Evolutionary conservation across 1,140 invertebrate species (phyloP).

Genomic region (Contarinia nasturtii): DNA sequence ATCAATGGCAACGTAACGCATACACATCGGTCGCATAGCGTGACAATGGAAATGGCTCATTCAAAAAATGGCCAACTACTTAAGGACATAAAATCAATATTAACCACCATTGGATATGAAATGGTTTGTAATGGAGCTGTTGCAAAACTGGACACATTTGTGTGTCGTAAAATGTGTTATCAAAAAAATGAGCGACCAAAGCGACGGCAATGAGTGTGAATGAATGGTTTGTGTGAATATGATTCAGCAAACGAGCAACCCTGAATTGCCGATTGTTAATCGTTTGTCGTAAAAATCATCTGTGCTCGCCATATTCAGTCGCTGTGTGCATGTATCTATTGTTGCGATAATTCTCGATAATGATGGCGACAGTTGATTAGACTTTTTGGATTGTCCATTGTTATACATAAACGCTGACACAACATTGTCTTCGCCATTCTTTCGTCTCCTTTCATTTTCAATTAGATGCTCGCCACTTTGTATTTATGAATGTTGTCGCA

Average conservation of each 20-base stretch:
- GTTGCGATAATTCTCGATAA: constrained; percentile 1
- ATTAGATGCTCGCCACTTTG: constrained; percentile 13
- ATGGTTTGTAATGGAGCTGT: too few relatives aligned
- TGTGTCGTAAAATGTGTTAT: too few relatives aligned
- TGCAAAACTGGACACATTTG: too few relatives aligned
- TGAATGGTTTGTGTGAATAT: constrained; percentile 2
- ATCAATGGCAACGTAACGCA: too few relatives aligned
- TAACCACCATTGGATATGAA: too few relatives aligned
- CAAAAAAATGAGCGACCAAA: too few relatives aligned
- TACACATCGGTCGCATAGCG: too few relatives aligned
- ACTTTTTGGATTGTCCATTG: constrained; percentile 23
- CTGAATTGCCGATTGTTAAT: constrained; percentile 8
- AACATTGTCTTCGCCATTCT: neutral
- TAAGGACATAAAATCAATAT: too few relatives aligned
- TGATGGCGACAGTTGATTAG: constrained; percentile 20
- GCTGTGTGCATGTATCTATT: constrained; percentile 4
- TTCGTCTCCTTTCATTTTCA: constrained; percentile 9
- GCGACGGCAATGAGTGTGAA: too few relatives aligned
- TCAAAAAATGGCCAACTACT: too few relatives aligned
- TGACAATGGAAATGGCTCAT: too few relatives aligned
- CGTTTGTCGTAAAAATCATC: constrained; percentile 1
- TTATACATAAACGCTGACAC: constrained; percentile 5
- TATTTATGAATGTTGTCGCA: constrained; percentile 2
- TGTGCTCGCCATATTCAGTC: constrained; percentile 1
- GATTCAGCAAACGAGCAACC: constrained; percentile 4